Base-by-base conservation (phyloP, 2,797 vertebrate genomes). In the Gallinago solitaria region DNA sequence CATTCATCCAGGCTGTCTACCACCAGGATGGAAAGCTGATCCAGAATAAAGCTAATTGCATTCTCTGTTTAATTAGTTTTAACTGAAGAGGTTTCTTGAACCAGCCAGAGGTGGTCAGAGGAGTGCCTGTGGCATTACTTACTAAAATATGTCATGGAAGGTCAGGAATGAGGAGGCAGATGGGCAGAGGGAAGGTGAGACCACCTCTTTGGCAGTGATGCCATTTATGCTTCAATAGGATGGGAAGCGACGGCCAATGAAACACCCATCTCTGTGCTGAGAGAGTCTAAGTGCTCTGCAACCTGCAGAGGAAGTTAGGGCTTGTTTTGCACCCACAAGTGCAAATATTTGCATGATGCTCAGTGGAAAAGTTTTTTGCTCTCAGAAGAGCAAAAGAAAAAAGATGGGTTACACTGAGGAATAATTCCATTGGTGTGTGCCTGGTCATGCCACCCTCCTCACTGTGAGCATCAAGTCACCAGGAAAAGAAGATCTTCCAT, bases 181-280 rank as follows among this genome's bases (percentile, higher is more conserved):
- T 56, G 41, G 50, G n/a, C 54, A 61, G 21, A 73, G 14, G 53
- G 47, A 78, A 28, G 16, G 41, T 25, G 47, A 77, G 39, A 33
- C 11, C 24, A 28, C 11, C 15, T 70, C 12, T 64, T 37, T 30
- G 51, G 33, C 57, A 54, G 19, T 9, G 3, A 12, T 50, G 4
- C 10, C 50, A 33, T 50, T 67, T 45, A 41, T 15, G 1, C 4
- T 86, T 73, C 51, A 23, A 1, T 1, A 12, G 47, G 57, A 23
- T 30, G 41, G 14, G 57, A 17, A 67, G 9, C 5, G 7, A 25
- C 3, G 30, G 12, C 24, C 30, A 28, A 14, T 0, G 2, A 39
- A 43, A 53, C 20, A 12, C 16, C 24, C 21, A 5, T 2, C 14
- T 6, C 39, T 33, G 32, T 59, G 43, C 23, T 2, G 5, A n/a